Evolutionary conservation across 2,113 vertebrate genomes (phyloP).

Genomic region (Rhinoderma darwinii): DNA sequence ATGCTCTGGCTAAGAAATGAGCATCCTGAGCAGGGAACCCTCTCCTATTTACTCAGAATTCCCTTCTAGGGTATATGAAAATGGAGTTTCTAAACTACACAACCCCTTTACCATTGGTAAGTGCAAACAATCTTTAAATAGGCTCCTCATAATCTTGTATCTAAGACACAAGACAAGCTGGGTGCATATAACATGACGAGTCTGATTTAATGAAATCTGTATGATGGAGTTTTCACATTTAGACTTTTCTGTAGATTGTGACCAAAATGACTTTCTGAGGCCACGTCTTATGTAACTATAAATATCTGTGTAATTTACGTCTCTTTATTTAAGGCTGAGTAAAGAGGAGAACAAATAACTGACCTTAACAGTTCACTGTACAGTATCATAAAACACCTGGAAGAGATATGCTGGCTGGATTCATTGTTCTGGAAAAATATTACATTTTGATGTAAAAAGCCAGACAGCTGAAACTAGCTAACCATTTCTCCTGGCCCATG

Average conservation of each 20-base stretch:
- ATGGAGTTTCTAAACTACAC: no score
- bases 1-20: no score
- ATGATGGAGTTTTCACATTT: background rate
- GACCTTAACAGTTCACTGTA: constrained; percentile 27
- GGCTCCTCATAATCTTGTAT: no score
- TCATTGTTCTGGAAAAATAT: constrained; percentile 36
- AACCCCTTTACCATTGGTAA: no score
- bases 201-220: background rate
- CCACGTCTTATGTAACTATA: background rate
- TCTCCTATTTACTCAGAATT: no score
- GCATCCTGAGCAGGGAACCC: no score
- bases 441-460: constrained; percentile 41
- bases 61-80: no score
- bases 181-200: background rate
- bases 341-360: constrained; percentile 15
- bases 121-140: no score
- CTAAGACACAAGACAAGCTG: no score
- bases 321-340: constrained; percentile 14
- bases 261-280: background rate
- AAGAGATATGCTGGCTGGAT: constrained; percentile 10
- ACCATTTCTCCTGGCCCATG: constrained; percentile 3
- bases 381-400: constrained; percentile 39
- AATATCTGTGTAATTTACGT: background rate
- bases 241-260: background rate
- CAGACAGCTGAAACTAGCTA: constrained; percentile 8